Evolutionary conservation across 1,140 invertebrate genomes (phyloP).

Genomic region (Drosophila lini): DNA sequence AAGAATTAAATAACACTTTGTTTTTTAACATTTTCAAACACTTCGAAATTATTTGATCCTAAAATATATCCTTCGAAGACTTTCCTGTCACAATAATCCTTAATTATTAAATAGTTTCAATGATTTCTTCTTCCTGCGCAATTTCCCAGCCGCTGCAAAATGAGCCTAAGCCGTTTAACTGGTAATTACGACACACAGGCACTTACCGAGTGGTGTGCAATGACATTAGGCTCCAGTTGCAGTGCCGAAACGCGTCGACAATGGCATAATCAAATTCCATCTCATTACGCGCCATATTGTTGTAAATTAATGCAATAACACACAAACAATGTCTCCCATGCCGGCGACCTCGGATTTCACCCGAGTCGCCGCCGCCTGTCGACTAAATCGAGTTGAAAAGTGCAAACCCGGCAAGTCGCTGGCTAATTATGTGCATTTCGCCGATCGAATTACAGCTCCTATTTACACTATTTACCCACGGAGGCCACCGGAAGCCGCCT

Average conservation of each 20-base stretch:
- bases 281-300: constrained; percentile 81
- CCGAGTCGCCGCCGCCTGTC: neutral
- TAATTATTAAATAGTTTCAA: neutral
- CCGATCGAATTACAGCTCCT: constrained; percentile 62
- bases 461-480: constrained; percentile 31
- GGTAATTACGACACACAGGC: constrained; percentile 63
- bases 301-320: constrained; percentile 82
- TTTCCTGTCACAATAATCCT: neutral
- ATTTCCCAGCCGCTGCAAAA: constrained; percentile 36
- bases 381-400: constrained; percentile 56
- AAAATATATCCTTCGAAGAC: too few relatives aligned
- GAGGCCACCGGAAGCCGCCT: constrained; percentile 58
- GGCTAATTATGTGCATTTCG: constrained; percentile 64
- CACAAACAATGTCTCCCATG: constrained; percentile 73
- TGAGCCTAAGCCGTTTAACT: constrained; percentile 67
- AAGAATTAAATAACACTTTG: too few relatives aligned
- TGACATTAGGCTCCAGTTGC: constrained; percentile 53
- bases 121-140: neutral
- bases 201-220: constrained; percentile 35
- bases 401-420: constrained; percentile 60
- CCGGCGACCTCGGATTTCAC: constrained; percentile 71
- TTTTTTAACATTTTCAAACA: too few relatives aligned
- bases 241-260: constrained; percentile 33
- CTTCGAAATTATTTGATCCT: too few relatives aligned
- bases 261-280: constrained; percentile 78